These are phyloP conservation scores for Theretra japonica DNA, from an alignment of 2,888 invertebrate genomes.

Conservation along the genomic window DNA sequence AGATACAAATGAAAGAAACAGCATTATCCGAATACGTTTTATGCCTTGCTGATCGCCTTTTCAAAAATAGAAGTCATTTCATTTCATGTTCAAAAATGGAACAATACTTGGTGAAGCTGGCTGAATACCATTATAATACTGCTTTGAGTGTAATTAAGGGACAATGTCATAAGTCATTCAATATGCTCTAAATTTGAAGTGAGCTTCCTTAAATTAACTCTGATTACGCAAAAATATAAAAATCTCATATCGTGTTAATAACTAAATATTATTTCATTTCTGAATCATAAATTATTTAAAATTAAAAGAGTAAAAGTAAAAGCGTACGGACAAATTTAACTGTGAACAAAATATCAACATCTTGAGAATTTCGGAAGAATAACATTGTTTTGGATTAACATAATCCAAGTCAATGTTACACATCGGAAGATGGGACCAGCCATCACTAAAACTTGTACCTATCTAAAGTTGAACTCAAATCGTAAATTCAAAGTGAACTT, in stretches of 20 bases:
- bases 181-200: too few species aligned
- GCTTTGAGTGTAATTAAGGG: background rate
- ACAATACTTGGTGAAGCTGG: background rate
- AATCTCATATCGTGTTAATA: too few species aligned
- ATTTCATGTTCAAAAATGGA: background rate
- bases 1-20: constrained; percentile 4
- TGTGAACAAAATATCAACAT: too few species aligned
- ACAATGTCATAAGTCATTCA: too few species aligned
- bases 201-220: too few species aligned
- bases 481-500: constrained; percentile 40
- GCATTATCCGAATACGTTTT: background rate
- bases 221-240: too few species aligned
- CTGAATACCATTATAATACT: too few species aligned
- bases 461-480: constrained; percentile 32
- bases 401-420: background rate
- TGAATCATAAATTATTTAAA: too few species aligned
- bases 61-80: background rate
- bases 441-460: constrained; percentile 1
- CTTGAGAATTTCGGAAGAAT: too few species aligned
- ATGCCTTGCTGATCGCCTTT: background rate
- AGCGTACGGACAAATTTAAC: too few species aligned
- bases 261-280: too few species aligned
- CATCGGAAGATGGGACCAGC: background rate
- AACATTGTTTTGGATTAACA: background rate
- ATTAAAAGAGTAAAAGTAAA: too few species aligned